Conservation (phyloP, 2,888 invertebrate species). For the Limnephilus lunatus region DNA sequence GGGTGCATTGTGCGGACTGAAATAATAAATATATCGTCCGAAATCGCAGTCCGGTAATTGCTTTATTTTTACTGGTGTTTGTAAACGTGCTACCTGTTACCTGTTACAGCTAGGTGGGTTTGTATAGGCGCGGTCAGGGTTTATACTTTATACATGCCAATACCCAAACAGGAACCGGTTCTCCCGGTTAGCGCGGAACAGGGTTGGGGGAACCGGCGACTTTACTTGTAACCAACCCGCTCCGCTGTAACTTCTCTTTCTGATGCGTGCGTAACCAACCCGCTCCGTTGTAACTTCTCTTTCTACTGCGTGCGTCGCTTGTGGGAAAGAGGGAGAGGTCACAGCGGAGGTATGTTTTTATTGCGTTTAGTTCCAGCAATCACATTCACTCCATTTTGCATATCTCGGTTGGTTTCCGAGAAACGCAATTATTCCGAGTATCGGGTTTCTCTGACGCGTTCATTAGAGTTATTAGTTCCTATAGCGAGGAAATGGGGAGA, state of each 20-base stretch:
- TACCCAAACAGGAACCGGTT: constrained; percentile 30
- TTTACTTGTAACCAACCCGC: background rate
- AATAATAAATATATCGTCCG: constrained; percentile 30
- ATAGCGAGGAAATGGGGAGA: background rate
- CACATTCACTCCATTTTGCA: background rate
- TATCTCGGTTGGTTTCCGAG: constrained; percentile 17
- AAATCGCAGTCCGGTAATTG: constrained; percentile 35
- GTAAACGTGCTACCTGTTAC: constrained; percentile 10
- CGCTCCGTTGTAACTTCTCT: background rate
- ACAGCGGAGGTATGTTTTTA: background rate
- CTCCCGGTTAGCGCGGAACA: background rate
- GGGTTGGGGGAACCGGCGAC: constrained; percentile 14
- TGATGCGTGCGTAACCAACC: background rate
- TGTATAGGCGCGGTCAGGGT: background rate
- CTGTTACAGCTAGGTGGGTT: constrained; percentile 31
- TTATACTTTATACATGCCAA: background rate
- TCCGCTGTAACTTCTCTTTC: too few relatives aligned
- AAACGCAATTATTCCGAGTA: constrained; percentile 38
- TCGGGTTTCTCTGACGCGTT: constrained; percentile 18
- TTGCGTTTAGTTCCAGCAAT: background rate
- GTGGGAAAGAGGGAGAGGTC: background rate
- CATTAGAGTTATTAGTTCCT: constrained; percentile 6
- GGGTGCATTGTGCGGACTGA: constrained; percentile 7
- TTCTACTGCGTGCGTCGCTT: background rate
- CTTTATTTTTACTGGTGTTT: constrained; percentile 39